phyloP scores from a whole-genome alignment of 2,113 vertebrate species.

The Athene cunicularia region DNA sequence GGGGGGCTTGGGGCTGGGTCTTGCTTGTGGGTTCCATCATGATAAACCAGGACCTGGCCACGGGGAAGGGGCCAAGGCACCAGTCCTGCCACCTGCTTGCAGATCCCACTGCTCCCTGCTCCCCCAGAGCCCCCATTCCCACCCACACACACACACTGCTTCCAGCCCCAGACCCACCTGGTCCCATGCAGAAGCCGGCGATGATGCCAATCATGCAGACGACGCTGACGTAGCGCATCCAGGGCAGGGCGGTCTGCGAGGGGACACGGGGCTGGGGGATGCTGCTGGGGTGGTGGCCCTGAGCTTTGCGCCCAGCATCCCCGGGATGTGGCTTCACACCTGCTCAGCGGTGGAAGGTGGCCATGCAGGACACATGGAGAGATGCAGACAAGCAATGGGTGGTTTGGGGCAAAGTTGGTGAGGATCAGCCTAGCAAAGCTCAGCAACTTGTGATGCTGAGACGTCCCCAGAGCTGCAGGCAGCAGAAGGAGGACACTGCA shows the following conservation, averaged over 20 bases:
- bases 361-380: background rate
- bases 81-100: background rate
- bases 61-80: rapidly evolving
- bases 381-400: background rate
- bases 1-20: background rate
- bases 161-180: conserved; percentile 73
- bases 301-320: rapidly evolving
- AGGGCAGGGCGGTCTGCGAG: conserved; percentile 68
- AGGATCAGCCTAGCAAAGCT: background rate
- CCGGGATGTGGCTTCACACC: background rate
- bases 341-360: rapidly evolving
- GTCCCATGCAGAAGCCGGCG: conserved; percentile 90
- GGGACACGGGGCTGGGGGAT: background rate
- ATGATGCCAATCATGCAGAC: conserved; percentile 88
- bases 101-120: background rate
- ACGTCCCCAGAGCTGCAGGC: background rate
- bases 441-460: background rate
- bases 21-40: rapidly evolving
- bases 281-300: background rate
- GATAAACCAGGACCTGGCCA: background rate
- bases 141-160: rapidly evolving
- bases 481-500: background rate
- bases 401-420: background rate
- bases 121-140: rapidly evolving
- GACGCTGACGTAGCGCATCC: conserved; percentile 84